Base-by-base conservation (phyloP, 2,888 invertebrate species). In the Arctia plantaginis region DNA sequence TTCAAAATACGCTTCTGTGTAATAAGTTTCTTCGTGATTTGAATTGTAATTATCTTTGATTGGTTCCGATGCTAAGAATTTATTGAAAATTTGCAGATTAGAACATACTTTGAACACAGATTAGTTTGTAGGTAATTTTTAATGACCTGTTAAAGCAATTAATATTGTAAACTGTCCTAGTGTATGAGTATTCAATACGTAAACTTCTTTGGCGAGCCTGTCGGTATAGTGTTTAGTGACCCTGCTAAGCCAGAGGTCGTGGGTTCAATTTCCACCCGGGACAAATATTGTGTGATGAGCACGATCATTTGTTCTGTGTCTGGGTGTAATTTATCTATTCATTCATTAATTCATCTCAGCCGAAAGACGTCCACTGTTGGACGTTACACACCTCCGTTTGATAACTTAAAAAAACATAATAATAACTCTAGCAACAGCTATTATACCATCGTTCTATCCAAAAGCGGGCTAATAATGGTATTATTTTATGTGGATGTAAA, bases 41-140 rank as follows among this genome's bases (percentile, higher is more conserved):
- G 55, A 69, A 59, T 69, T 35, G 69, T 69, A 69, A 69, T 69
- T 69, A 33, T 59, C 69, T 69, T 55, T 69, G 35, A 69, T 69
- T 69, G n/a, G 35, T 69, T 51, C 69, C 69, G n/a, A 35, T 55
- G 35, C 69, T 67, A 47, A 30, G 47, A 30, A 67, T 47, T 67
- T 12, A 64, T 44, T 71, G 62, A n/a, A 44, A 47, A 23, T 30
- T 30, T 20, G 33, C 3, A 64, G 20, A 6, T 18, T 66, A 18
- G 13, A 35, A 39, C 3, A n/a, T 39, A 35, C 0, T 23, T 66
- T 62, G 18, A 18, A 30, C 51, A 30, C 20, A 27, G 15, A 0
- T 13, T 6, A 15, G 18, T 62, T 62, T 30, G 15, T 62, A 62
- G 18, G 62, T 62, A 30, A 62, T 23, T 59, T 55, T 18, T 62